Evolutionary conservation across 2,888 invertebrate genomes (phyloP), one percentile per base, ranked within the genome.

Genomic region (Lingula anatina): DNA sequence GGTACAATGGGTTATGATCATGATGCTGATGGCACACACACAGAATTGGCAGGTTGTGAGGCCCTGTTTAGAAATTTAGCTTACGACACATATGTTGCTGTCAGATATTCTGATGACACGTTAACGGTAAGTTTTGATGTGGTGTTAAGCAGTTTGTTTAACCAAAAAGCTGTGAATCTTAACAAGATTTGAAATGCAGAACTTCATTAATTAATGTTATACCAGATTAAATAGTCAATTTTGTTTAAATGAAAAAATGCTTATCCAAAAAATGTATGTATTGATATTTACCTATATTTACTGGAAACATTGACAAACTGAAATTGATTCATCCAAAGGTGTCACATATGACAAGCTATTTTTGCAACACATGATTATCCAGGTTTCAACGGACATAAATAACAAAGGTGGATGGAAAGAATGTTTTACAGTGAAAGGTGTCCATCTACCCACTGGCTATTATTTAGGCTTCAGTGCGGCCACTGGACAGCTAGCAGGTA

Each of bases 21-120:
- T 77, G 99, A 99, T 73, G 81, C 90, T 40, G 99, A 99, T 80
- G 99, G 99, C 42, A 97, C 97, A 0, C 95, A 95, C 76, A 97
- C 97, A 0, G 92, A 96, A 78, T 77, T 99, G 15, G 88, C 94
- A 18, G 99, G 99, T 25, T 99, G 99, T 79, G 94, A 96, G 77
- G 90, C 91, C 7, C 91, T 93, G 72, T 90, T 99, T 76, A 83
- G 99, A 47, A 96, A 96, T 81, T 74, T 85, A 46, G 87, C 91
- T 53, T 85, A 89, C 65, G 95, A 97, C 68, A 92, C 96, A 0
- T 89, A 89, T 71, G 68, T 97, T 40, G 86, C 91, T 39, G 87
- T 99, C 51, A 83, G 90, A 63, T 99, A 97, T 72, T 90, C 90
- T 77, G 87, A 87, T 62, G 92, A 96, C 73, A 85, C 86, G 1